A percentile compares a stretch with the other conserved stretches of the same genome.
These are phyloP conservation scores for Aurelia sp. DNA, from an alignment of 30 jellyfish, hydroid and myxozoan species.

Conservation along the genomic window DNA sequence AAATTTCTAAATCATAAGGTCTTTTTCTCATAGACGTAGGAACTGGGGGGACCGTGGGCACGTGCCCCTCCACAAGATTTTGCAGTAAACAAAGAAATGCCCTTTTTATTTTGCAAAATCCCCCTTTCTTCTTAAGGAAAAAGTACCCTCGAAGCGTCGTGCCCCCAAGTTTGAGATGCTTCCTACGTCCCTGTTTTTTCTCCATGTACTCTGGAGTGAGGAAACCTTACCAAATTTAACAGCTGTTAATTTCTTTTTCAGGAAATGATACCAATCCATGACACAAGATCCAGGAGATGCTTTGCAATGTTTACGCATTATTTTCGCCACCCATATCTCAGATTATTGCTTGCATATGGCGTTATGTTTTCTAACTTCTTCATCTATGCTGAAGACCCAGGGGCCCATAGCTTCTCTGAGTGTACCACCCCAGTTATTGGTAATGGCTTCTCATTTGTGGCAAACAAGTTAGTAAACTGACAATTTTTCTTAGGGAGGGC, in stretches of 20 bases:
- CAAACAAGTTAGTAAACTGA: slow-evolving; percentile 49
- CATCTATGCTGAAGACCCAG: slow-evolving; percentile 97
- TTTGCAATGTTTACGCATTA: slow-evolving; percentile 44
- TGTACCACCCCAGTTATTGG: slow-evolving; percentile 83
- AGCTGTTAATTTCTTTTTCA: not conserved
- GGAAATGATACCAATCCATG: slow-evolving; percentile 42
- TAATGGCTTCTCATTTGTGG: slow-evolving; percentile 84
- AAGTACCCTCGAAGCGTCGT: too few species aligned
- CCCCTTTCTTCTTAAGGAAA: too few species aligned
- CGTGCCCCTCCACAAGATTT: too few species aligned
- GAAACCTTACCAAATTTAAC: not conserved
- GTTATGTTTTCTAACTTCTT: slow-evolving; percentile 85
- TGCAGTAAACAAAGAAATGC: too few species aligned
- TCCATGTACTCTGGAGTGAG: too few species aligned
- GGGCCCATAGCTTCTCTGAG: slow-evolving; percentile 85
- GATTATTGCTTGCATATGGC: slow-evolving; percentile 83
- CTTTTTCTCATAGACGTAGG: too few species aligned
- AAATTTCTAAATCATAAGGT: too few species aligned
- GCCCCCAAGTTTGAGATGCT: too few species aligned
- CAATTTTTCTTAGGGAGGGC: too few species aligned
- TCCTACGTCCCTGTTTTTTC: too few species aligned
- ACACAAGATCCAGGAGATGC: slow-evolving; percentile 39
- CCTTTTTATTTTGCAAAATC: too few species aligned
- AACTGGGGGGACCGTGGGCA: too few species aligned
- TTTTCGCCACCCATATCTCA: slow-evolving; percentile 85